Conservation (phyloP, 1,140 invertebrate species). For the Drosophila parabipectinata region DNA sequence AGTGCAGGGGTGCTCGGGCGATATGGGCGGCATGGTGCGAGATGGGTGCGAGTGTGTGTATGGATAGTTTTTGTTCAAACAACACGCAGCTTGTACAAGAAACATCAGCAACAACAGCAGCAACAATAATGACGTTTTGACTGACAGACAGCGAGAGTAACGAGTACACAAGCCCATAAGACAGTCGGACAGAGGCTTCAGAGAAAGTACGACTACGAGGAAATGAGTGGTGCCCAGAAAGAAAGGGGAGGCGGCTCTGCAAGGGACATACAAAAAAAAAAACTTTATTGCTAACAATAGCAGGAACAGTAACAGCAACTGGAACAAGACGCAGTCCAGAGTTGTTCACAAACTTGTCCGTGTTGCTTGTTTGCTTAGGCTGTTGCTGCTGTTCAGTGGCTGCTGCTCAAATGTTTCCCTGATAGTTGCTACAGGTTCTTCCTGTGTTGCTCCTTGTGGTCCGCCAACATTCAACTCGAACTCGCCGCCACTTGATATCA, state of each 20-base stretch:
- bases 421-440: slow-evolving; percentile 1
- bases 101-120: slow-evolving; percentile 43
- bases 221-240: too few relatives aligned
- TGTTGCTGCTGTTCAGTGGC: slow-evolving; percentile 35
- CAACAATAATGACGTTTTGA: slow-evolving; percentile 75
- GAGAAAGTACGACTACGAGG: neutral
- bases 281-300: slow-evolving; percentile 41
- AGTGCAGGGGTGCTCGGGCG: slow-evolving; percentile 3
- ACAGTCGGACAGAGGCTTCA: slow-evolving; percentile 45
- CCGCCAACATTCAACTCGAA: slow-evolving; percentile 41
- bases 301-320: neutral
- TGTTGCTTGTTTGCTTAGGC: slow-evolving; percentile 64
- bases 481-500: slow-evolving; percentile 16
- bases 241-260: neutral
- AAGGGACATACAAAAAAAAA: slow-evolving; percentile 16
- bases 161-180: slow-evolving; percentile 57
- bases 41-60: slow-evolving; percentile 21
- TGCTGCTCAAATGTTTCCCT: slow-evolving; percentile 8
- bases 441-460: slow-evolving; percentile 8
- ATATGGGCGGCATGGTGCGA: neutral
- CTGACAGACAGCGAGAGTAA: slow-evolving; percentile 71
- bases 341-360: slow-evolving; percentile 65
- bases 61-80: slow-evolving; percentile 72
- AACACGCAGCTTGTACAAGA: slow-evolving; percentile 75
- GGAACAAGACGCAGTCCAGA: slow-evolving; percentile 12